Evolutionary conservation across 2,797 vertebrate species (phyloP).

Genomic region (Amblyraja radiata): DNA sequence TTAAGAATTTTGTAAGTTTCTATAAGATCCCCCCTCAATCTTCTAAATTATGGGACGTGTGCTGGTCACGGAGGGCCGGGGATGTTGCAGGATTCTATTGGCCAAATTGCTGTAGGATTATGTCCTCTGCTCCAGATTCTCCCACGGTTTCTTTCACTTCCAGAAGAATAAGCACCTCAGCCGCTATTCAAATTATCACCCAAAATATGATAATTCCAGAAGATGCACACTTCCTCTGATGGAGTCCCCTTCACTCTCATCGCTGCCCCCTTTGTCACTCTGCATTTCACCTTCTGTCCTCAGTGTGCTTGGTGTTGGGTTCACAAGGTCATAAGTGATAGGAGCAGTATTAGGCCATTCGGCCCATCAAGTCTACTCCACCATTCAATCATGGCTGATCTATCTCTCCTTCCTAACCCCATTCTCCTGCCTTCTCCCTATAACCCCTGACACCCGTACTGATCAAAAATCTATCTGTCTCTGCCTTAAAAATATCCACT

Average conservation of each 20-base stretch:
- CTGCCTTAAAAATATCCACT: too few relatives aligned
- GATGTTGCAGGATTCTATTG: background rate
- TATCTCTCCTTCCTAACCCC: too few relatives aligned
- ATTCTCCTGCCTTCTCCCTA: too few relatives aligned
- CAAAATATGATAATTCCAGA: background rate
- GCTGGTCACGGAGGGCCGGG: background rate
- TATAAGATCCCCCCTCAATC: too few relatives aligned
- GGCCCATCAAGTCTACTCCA: too few relatives aligned
- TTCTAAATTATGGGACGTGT: background rate
- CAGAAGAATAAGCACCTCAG: background rate
- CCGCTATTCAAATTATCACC: background rate
- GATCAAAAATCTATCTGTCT: too few relatives aligned
- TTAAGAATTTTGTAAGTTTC: too few relatives aligned
- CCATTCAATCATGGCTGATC: too few relatives aligned
- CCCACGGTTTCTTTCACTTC: background rate
- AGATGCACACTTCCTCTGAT: background rate
- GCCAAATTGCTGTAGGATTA: background rate
- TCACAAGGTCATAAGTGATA: background rate
- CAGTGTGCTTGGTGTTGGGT: background rate
- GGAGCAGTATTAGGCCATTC: too few relatives aligned
- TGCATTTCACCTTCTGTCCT: background rate
- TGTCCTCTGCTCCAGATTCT: background rate
- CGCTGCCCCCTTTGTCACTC: background rate
- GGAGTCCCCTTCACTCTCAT: background rate
- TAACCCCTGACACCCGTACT: too few relatives aligned